Evolutionary conservation across 2,888 invertebrate genomes (phyloP).

Genomic region (Hydrotaea diabolus): DNA sequence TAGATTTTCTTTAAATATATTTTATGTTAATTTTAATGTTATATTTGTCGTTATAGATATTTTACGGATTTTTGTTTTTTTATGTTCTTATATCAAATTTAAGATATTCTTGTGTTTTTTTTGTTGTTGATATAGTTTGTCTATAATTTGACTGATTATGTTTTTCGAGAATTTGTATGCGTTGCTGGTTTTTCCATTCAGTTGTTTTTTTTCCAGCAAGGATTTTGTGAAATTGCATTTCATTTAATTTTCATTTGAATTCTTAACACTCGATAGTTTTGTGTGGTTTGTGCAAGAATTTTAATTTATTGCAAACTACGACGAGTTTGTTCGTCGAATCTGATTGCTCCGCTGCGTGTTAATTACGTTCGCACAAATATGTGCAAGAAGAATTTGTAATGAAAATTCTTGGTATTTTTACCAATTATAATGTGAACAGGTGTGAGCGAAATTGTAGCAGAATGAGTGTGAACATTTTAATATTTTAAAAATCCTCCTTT

Average conservation of each 20-base stretch:
- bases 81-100: not conserved
- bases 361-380: not conserved
- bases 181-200: not conserved
- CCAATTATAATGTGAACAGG: not conserved
- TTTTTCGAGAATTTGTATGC: not conserved
- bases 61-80: not conserved
- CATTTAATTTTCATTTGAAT: not conserved
- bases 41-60: not conserved
- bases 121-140: not conserved
- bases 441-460: not conserved
- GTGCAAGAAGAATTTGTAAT: not conserved
- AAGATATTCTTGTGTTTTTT: not conserved
- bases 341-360: not conserved
- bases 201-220: no score
- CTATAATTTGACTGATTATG: slow-evolving; percentile 53
- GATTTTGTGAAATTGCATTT: slow-evolving; percentile 5
- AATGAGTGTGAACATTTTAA: no score
- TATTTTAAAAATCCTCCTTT: no score
- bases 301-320: not conserved
- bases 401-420: not conserved
- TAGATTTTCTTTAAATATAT: not conserved
- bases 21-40: not conserved
- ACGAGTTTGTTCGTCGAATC: not conserved
- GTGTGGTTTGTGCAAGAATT: not conserved
- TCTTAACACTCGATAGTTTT: not conserved